phyloP scores from a whole-genome alignment of 1,140 invertebrate species.

The Ganaspis sp. region DNA sequence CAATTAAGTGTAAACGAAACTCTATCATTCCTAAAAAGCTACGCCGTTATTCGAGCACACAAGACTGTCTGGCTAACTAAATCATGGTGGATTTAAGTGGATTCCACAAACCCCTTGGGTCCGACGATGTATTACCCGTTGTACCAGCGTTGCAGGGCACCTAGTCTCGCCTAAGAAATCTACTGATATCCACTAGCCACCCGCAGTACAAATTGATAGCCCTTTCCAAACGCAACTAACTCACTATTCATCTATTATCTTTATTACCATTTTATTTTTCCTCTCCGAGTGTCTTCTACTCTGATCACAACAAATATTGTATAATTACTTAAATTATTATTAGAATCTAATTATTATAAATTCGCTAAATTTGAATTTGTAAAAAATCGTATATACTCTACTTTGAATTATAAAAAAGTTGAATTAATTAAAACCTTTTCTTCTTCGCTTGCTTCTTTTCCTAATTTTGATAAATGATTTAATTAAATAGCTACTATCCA shows the following conservation, averaged over 20 bases:
- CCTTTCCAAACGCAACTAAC: background rate
- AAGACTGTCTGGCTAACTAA: constrained; percentile 63
- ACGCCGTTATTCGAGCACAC: constrained; percentile 58
- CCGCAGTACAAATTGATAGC: constrained; percentile 52
- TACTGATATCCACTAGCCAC: constrained; percentile 52
- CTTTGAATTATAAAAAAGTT: too few relatives aligned
- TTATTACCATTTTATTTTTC: background rate
- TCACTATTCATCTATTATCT: background rate
- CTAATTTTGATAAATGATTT: too few relatives aligned
- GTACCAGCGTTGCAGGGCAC: constrained; percentile 56
- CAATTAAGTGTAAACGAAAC: background rate
- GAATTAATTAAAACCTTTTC: too few relatives aligned
- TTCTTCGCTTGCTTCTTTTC: too few relatives aligned
- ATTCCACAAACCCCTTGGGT: constrained; percentile 66
- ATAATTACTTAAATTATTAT: background rate
- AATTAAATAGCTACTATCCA: too few relatives aligned
- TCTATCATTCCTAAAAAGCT: constrained; percentile 62
- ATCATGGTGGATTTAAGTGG: constrained; percentile 69
- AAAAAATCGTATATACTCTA: too few relatives aligned
- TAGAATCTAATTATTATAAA: background rate
- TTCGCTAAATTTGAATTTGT: too few relatives aligned
- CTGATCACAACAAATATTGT: too few relatives aligned
- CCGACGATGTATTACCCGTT: constrained; percentile 65
- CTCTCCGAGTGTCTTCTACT: background rate
- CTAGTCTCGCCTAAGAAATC: constrained; percentile 59